Percentiles rank a stretch among this genome's conserved stretches.
These are phyloP conservation scores for Drosophila paulistorum DNA, from an alignment of 1,140 invertebrate genomes.

Conservation along the genomic window DNA sequence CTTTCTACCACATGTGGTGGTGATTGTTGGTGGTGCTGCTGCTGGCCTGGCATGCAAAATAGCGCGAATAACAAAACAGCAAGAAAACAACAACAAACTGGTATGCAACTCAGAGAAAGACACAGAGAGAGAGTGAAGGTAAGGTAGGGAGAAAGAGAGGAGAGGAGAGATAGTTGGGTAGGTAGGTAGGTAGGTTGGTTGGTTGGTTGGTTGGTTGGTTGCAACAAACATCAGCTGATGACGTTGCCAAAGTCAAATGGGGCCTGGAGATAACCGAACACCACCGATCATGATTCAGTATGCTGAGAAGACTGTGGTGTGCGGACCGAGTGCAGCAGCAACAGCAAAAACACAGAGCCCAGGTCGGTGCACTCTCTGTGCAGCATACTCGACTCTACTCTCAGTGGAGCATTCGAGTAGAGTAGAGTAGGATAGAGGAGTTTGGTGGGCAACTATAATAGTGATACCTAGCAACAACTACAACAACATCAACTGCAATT, in stretches of 20 bases:
- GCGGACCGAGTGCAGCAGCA: slow-evolving; percentile 43
- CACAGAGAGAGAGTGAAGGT: neutral
- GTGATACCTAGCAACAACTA: slow-evolving; percentile 61
- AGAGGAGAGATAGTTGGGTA: neutral
- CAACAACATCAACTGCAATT: slow-evolving; percentile 44
- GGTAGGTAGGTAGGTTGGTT: too few species aligned
- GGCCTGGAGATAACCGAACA: slow-evolving; percentile 31
- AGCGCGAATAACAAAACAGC: slow-evolving; percentile 42
- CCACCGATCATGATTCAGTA: slow-evolving; percentile 46
- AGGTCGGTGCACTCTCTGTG: slow-evolving; percentile 70
- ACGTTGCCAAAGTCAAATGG: slow-evolving; percentile 50
- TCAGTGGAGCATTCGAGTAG: slow-evolving; percentile 77
- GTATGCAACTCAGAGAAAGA: slow-evolving; percentile 59
- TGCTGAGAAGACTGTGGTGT: slow-evolving; percentile 46
- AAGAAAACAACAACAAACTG: slow-evolving; percentile 33
- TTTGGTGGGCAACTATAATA: slow-evolving; percentile 79
- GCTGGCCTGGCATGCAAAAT: slow-evolving; percentile 61
- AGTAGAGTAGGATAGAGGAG: slow-evolving; percentile 3
- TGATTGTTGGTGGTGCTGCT: neutral
- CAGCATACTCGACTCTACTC: slow-evolving; percentile 17
- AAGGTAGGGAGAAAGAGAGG: neutral
- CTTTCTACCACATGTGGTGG: slow-evolving; percentile 57
- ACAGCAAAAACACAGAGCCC: slow-evolving; percentile 51
- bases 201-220: neutral
- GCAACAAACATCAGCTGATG: slow-evolving; percentile 42